Percentiles rank a stretch among this genome's conserved stretches.
Evolutionary conservation across 1,140 invertebrate species (phyloP).

Genomic region (Scaptomyza pallida): DNA sequence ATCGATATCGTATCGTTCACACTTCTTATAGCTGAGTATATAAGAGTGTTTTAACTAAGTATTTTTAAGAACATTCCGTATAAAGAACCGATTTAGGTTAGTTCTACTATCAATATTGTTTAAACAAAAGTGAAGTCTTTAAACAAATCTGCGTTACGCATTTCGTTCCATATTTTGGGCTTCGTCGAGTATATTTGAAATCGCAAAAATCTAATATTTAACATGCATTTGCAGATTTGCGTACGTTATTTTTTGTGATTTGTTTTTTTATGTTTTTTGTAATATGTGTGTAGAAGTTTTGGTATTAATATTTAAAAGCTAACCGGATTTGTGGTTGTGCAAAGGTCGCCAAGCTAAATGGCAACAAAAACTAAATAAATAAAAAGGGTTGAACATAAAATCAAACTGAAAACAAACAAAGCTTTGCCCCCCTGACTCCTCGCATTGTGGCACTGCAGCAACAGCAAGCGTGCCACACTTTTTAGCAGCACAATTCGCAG

Average conservation of each 20-base stretch:
- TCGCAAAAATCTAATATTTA: slow-evolving; percentile 1
- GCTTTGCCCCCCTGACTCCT: not conserved
- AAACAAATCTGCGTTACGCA: too few relatives aligned
- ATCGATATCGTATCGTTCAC: too few relatives aligned
- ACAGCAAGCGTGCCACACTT: slow-evolving; percentile 17
- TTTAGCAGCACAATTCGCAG: slow-evolving; percentile 16
- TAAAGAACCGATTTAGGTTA: too few relatives aligned
- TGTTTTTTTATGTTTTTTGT: too few relatives aligned
- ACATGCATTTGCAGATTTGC: slow-evolving; percentile 1
- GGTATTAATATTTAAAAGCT: slow-evolving; percentile 13
- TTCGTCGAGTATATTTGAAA: not conserved
- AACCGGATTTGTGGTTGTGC: slow-evolving; percentile 24
- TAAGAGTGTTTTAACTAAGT: too few relatives aligned
- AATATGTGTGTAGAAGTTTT: slow-evolving; percentile 1
- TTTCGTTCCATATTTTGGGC: too few relatives aligned
- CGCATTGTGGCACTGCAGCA: not conserved
- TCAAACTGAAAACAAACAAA: slow-evolving; percentile 13
- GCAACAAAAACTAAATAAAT: not conserved
- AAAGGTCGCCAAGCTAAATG: slow-evolving; percentile 19
- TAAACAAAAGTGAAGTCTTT: too few relatives aligned
- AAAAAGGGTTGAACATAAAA: not conserved
- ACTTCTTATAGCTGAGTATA: too few relatives aligned
- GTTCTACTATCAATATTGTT: too few relatives aligned
- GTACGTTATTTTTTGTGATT: not conserved
- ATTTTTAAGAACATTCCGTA: too few relatives aligned